These are phyloP conservation scores for Pseudococcus viburni DNA, from an alignment of 2,888 invertebrate genomes.

Conservation along the genomic window DNA sequence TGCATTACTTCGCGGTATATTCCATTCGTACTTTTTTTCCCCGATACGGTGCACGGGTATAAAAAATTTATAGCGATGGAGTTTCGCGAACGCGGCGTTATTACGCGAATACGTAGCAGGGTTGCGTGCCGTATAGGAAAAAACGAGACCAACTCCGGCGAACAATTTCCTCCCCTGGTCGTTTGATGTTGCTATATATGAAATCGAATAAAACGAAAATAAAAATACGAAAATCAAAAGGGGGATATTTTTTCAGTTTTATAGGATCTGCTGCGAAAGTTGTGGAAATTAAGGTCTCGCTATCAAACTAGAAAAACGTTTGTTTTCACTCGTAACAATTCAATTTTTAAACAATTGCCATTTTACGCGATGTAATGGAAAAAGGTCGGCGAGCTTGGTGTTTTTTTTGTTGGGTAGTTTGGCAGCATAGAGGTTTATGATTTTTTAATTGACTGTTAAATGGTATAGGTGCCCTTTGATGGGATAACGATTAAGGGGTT, in stretches of 20 bases:
- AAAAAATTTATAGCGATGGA: neutral
- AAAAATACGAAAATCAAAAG: slow-evolving; percentile 20
- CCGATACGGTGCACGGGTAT: slow-evolving; percentile 5
- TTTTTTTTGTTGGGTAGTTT: neutral
- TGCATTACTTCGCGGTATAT: neutral
- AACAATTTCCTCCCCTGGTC: neutral
- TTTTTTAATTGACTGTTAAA: neutral
- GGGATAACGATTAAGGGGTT: no score
- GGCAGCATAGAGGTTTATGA: neutral
- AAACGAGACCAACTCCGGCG: neutral
- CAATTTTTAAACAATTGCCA: slow-evolving; percentile 37
- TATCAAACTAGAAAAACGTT: slow-evolving; percentile 24
- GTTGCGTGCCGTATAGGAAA: neutral
- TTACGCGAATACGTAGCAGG: neutral
- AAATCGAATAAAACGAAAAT: slow-evolving; percentile 32
- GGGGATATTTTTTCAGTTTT: neutral
- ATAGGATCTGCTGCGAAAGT: neutral
- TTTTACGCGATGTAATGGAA: slow-evolving; percentile 10
- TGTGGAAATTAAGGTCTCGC: slow-evolving; percentile 24
- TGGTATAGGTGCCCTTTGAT: no score
- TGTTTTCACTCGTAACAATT: slow-evolving; percentile 25
- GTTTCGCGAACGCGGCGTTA: neutral
- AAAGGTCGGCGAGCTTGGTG: neutral
- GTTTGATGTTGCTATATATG: neutral
- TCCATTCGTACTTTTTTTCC: neutral